A percentile compares a stretch with the other conserved stretches of the same genome.
Evolutionary conservation across 35 echinoderm and acorn worm genomes (phyloP).

Genomic region (Amphiura filiformis): DNA sequence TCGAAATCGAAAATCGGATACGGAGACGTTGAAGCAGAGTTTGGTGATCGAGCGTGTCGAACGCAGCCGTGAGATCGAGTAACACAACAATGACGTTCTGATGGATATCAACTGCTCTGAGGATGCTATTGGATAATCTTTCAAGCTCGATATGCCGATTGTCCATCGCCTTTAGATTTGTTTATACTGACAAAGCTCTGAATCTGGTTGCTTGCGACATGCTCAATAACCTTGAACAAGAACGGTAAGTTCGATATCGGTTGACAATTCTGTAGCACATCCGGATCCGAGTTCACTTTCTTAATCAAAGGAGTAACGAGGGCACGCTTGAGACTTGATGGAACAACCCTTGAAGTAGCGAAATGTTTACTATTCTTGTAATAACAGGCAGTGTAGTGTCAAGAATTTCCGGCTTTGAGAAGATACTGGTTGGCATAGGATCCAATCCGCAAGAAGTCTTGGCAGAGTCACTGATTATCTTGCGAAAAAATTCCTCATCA

Average conservation of each 20-base stretch:
- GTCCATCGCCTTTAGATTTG: slow-evolving; percentile 10
- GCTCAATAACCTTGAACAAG: slow-evolving; percentile 47
- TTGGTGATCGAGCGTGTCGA: slow-evolving; percentile 17
- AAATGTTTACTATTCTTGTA: background rate
- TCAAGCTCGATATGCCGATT: slow-evolving; percentile 49
- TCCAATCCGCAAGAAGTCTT: background rate
- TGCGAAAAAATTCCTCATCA: background rate
- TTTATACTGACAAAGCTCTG: background rate
- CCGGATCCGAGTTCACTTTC: background rate
- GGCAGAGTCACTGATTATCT: background rate
- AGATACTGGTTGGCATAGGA: background rate
- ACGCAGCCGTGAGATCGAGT: slow-evolving; percentile 20
- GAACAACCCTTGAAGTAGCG: background rate
- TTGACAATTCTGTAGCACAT: background rate
- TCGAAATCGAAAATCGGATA: slow-evolving; percentile 17
- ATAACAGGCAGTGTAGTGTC: background rate
- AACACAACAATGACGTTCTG: slow-evolving; percentile 4
- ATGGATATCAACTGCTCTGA: background rate
- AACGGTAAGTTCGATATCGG: slow-evolving; percentile 46
- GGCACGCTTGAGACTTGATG: background rate
- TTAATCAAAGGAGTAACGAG: slow-evolving; percentile 9
- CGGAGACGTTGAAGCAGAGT: background rate
- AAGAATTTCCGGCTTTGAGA: background rate
- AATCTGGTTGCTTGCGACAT: slow-evolving; percentile 10
- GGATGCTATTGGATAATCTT: background rate